Conservation (phyloP, 2,888 invertebrate species). For the Chrysolina haemoptera region DNA sequence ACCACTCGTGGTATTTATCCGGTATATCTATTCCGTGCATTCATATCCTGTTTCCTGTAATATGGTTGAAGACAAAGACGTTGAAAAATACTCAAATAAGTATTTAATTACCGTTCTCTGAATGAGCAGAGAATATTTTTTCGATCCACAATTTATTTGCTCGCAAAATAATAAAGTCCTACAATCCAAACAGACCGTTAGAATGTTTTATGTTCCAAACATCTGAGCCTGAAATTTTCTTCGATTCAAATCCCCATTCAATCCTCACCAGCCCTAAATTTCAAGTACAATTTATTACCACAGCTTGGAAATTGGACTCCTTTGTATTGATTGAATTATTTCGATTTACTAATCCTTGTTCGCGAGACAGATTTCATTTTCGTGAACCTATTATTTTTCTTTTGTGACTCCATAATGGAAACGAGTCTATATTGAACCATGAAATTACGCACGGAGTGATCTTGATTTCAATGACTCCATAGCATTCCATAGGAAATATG, state of each 20-base stretch:
- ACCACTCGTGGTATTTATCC: no score
- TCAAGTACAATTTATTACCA: not conserved
- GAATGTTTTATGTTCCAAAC: not conserved
- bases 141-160: not conserved
- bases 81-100: no score
- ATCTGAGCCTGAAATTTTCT: not conserved
- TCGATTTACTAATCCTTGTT: not conserved
- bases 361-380: not conserved
- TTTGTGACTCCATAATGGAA: not conserved
- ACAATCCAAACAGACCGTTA: not conserved
- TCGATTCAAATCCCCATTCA: conserved; percentile 3
- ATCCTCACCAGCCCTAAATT: conserved; percentile 1
- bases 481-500: no score
- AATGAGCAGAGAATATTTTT: no score
- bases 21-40: no score
- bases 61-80: no score
- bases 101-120: no score
- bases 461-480: no score
- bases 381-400: not conserved
- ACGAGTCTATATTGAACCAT: not conserved
- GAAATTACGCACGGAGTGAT: no score
- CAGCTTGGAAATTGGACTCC: not conserved
- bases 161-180: not conserved
- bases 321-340: conserved; percentile 7
- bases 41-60: no score